These are phyloP conservation scores for Xanthia togata DNA, from an alignment of 2,888 invertebrate genomes.

Conservation along the genomic window DNA sequence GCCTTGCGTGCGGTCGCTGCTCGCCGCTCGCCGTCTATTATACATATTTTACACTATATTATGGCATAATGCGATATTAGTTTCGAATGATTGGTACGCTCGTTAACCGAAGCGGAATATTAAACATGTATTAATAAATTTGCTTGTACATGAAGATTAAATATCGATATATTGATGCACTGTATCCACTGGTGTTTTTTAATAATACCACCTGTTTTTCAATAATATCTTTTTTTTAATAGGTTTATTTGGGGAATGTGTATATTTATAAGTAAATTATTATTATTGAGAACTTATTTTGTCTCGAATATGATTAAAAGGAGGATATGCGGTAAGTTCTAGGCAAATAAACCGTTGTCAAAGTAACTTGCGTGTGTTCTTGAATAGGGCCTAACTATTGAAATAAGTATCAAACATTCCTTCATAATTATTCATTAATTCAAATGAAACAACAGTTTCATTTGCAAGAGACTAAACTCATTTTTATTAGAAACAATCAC, in stretches of 20 bases:
- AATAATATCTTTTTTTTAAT: conserved; percentile 82
- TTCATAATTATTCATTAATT: background rate
- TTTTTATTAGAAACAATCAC: conserved; percentile 52
- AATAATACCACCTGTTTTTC: conserved; percentile 87
- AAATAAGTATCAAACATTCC: conserved; percentile 34
- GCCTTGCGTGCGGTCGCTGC: conserved; percentile 78
- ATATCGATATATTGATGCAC: conserved; percentile 94
- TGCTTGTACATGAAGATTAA: conserved; percentile 95
- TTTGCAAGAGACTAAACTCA: conserved; percentile 30
- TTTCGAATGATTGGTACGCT: conserved; percentile 81
- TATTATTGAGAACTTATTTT: conserved; percentile 86
- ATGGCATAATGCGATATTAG: conserved; percentile 90
- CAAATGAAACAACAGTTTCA: conserved; percentile 39
- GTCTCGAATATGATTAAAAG: conserved; percentile 88
- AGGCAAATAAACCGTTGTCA: conserved; percentile 89
- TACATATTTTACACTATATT: conserved; percentile 88
- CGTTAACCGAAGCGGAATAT: conserved; percentile 82
- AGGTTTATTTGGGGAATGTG: conserved; percentile 89
- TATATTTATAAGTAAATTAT: conserved; percentile 90
- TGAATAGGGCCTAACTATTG: conserved; percentile 75
- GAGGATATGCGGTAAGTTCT: conserved; percentile 88
- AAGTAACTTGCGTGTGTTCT: conserved; percentile 84
- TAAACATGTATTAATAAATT: conserved; percentile 91
- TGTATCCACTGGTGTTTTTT: conserved; percentile 90
- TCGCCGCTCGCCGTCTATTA: conserved; percentile 77